Evolutionary conservation across 2,113 vertebrate species (phyloP).

Genomic region (Hystrix brachyura): DNA sequence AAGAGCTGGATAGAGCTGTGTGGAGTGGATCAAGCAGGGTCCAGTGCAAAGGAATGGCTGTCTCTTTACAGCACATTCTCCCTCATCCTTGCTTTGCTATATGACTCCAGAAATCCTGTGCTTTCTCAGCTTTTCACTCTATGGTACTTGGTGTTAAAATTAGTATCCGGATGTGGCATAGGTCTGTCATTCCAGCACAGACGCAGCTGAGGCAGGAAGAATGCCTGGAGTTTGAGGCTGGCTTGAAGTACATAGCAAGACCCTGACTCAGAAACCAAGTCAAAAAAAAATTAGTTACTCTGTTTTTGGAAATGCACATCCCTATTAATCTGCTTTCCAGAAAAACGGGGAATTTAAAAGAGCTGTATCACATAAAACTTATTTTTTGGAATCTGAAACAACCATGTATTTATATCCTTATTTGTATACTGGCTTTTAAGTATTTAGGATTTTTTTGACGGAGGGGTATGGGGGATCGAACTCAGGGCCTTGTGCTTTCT

Average conservation of each 20-base stretch:
- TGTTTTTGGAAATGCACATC: conserved; percentile 37
- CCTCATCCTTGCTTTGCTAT: not conserved
- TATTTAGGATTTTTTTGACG: no score
- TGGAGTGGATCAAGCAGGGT: not conserved
- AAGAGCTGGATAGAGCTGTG: not conserved
- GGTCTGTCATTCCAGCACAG: no score
- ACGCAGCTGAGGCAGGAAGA: not conserved
- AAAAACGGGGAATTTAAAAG: not conserved
- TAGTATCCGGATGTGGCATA: not conserved
- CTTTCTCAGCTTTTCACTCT: conserved; percentile 28
- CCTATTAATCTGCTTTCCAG: conserved; percentile 11
- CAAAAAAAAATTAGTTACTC: not conserved
- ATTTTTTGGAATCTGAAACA: not conserved
- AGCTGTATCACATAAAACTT: not conserved
- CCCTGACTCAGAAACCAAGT: not conserved
- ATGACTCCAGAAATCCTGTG: not conserved
- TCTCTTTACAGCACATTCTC: not conserved
- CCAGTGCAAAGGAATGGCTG: no score
- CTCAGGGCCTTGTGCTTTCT: no score
- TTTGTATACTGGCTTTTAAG: conserved; percentile 3
- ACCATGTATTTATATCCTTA: conserved; percentile 36
- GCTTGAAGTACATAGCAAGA: not conserved
- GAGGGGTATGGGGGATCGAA: no score
- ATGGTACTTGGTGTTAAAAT: not conserved
- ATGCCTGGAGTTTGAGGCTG: not conserved